Evolutionary conservation across 2,797 vertebrate genomes (phyloP), one percentile per base, ranked within the genome.

Genomic region (Chelidonichthys spinosus): DNA sequence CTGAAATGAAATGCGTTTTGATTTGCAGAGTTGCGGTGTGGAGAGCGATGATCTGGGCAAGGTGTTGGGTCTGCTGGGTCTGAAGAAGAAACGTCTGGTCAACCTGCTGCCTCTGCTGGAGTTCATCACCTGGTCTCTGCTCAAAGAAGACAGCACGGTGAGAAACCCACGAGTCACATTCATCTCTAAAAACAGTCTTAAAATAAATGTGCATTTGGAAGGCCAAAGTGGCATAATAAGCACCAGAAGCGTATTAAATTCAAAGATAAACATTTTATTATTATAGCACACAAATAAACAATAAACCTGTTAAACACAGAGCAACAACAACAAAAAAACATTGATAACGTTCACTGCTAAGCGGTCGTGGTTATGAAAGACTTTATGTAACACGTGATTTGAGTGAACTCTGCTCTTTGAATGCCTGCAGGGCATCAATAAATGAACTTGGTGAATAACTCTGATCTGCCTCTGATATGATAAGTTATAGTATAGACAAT

Each of bases 71-170:
- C 82, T 90, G 32, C 78, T 95, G 11, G 91, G 92, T 7, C 84
- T 94, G 72, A 93, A 84, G 86, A 95, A 94, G 85, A 95, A 93
- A 50, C 91, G 72, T 0, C 87, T 95, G 64, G 54, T 58, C 10
- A 87, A 85, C 66, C 70, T 95, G 63, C 75, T 95, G 84, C 93
- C 94, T 2, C 88, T 95, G 77, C 75, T 95, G 56, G 95, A 95
- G 93, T 95, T 95, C 81, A 95, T 95, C 76, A 95, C 95, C 69
- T 95, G 95, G 95, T 95, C 94, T 4, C 86, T 95, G 74, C 91
- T 95, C 53, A 94, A 87, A 62, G 93, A 95, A 33, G 94, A 93
- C 76, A 87, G 79, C 83, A 79, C 64, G 92, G 95, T 95, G 67
- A 91, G 85, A 44, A 25, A 15, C 44, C 62, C n/a, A 32, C 10